Evolutionary conservation across 2,113 vertebrate genomes (phyloP), one percentile per base, ranked within the genome.

Genomic region (Zosterops lateralis): DNA sequence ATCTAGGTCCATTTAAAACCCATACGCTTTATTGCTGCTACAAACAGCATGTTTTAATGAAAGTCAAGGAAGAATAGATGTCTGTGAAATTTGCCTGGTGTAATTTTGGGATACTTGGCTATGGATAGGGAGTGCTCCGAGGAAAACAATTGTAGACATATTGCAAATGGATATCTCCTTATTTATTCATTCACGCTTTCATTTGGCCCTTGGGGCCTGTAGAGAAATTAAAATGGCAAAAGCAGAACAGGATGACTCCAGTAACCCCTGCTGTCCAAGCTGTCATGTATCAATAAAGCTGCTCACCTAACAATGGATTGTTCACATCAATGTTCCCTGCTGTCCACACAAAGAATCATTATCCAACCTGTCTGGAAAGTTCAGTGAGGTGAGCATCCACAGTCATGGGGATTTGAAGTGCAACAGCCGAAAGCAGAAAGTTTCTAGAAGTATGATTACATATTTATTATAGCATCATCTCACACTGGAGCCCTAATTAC

Each of bases 1-100:
- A 90, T 83, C 65, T 68, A 89, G 80, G 90, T 65, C 88, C 90
- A 90, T 97, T 95, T 95, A 83, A 95, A 95, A 90, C 34, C 4
- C 28, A 85, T 92, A 65, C 0, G 1, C 92, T 77, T 91, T 88
- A 93, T 68, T 90, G 87, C 93, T 83, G 60, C 85, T 72, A 19
- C 9, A 54, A 96, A 88, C 78, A 87, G 75, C 91, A 71, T 67
- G 85, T 91, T 94, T 88, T 91, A 95, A 93, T 91, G 82, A 85
- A 95, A 92, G 85, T 21, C 51, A 79, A 68, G 84, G 66, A 95
- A 87, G 75, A 96, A 91, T 62, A 74, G 71, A 71, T 54, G 64
- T 44, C 79, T 32, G 40, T 56, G 31, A 38, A 74, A 77, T 90
- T 58, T 78, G 71, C 56, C 53, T 84, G 44, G 18, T 77, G 36